These are phyloP conservation scores for Eulemur coronatus DNA, from an alignment of 2,797 vertebrate species.

Conservation along the genomic window DNA sequence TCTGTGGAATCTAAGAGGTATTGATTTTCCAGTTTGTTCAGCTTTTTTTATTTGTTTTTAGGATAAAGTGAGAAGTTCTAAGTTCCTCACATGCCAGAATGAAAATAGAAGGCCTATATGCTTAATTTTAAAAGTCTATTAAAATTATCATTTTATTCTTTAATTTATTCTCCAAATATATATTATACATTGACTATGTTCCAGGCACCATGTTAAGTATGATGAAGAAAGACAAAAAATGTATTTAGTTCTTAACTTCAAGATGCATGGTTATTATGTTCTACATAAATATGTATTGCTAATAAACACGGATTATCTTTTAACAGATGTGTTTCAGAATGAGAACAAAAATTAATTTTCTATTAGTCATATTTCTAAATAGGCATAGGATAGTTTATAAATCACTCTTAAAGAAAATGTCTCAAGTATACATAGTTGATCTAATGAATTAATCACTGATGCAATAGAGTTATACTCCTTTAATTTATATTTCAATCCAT, in stretches of 20 bases:
- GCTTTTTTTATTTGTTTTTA: neutral
- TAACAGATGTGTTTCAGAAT: neutral
- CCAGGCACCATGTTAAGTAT: neutral
- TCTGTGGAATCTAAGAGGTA: neutral
- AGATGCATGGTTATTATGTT: neutral
- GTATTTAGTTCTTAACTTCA: neutral
- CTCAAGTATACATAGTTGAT: neutral
- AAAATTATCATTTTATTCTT: neutral
- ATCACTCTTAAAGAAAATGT: neutral
- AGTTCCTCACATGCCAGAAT: neutral
- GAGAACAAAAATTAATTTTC: neutral
- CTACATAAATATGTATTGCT: neutral
- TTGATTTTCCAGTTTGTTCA: neutral
- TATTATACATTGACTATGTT: neutral
- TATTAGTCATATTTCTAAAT: neutral
- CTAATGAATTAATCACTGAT: neutral
- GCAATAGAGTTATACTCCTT: neutral
- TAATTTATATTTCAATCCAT: neutral
- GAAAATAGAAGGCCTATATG: neutral
- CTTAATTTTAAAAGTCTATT: neutral
- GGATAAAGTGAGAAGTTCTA: neutral
- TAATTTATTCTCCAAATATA: neutral
- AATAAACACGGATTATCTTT: neutral
- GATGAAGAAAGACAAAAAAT: neutral
- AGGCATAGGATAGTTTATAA: neutral